Evolutionary conservation across 2,113 vertebrate genomes (phyloP).

Genomic region (Megaceryle maxima): DNA sequence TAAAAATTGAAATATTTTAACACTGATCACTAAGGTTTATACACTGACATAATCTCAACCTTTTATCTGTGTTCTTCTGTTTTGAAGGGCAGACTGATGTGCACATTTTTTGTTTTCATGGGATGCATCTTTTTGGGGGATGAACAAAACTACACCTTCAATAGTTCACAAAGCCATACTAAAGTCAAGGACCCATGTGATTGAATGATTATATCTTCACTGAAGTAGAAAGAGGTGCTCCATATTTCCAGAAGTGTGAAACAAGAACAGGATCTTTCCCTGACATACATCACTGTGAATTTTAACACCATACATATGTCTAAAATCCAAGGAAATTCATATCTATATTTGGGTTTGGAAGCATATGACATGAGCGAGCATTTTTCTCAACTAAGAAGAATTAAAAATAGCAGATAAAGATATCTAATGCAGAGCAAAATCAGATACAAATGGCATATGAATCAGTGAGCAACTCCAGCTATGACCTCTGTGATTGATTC

Average conservation of each 20-base stretch:
- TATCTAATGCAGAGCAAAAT: conserved; percentile 37
- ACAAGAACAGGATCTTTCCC: conserved; percentile 43
- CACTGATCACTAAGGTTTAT: not conserved
- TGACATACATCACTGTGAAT: conserved; percentile 52
- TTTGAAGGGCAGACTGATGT: not conserved
- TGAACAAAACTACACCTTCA: not conserved
- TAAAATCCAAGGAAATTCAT: conserved; percentile 28
- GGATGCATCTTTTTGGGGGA: not conserved
- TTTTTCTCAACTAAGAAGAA: conserved; percentile 30
- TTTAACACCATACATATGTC: conserved; percentile 52
- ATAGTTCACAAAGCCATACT: not conserved
- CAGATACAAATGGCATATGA: conserved; percentile 7
- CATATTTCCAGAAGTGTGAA: conserved; percentile 52
- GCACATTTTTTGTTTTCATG: not conserved
- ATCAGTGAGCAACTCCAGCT: conserved; percentile 12
- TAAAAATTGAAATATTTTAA: not conserved
- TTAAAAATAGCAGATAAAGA: conserved; percentile 51
- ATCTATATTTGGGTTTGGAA: conserved; percentile 63
- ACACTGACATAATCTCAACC: not conserved
- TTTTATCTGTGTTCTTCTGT: not conserved
- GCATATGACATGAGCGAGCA: conserved; percentile 44
- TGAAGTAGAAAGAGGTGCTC: conserved; percentile 21
- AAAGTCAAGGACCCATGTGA: not conserved
- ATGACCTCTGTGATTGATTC: not conserved
- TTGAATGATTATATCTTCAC: not conserved